Conservation (phyloP, 2,113 vertebrate species). For the Vulpes lagopus region DNA sequence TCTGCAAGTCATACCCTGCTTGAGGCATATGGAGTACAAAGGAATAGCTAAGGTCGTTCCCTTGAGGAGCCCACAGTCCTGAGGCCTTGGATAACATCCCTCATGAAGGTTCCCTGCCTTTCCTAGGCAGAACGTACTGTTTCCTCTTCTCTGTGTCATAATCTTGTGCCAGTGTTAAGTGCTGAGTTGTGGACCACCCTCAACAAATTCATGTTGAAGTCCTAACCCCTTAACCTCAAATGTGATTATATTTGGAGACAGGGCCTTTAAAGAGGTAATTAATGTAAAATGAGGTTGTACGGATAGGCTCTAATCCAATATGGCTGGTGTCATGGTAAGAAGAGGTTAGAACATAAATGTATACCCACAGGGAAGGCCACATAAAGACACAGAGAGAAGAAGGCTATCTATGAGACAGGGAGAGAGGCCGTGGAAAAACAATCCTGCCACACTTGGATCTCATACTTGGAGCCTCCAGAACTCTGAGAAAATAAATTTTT, state of each 20-base stretch:
- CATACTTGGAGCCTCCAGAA: neutral
- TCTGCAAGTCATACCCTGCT: neutral
- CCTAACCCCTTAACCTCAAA: neutral
- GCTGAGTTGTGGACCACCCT: neutral
- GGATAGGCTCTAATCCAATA: neutral
- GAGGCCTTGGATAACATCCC: neutral
- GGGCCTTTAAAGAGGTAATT: neutral
- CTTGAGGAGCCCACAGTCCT: neutral
- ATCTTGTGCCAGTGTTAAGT: neutral
- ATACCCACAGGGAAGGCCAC: neutral
- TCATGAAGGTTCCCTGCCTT: neutral
- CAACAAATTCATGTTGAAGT: neutral
- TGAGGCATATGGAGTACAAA: neutral
- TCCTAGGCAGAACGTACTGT: neutral
- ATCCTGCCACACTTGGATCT: neutral
- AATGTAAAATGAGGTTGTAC: neutral
- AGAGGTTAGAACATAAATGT: neutral
- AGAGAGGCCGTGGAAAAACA: neutral
- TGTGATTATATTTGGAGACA: neutral
- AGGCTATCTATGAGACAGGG: rapidly evolving
- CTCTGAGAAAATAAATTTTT: neutral
- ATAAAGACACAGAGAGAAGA: neutral
- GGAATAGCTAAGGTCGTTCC: neutral
- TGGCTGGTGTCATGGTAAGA: neutral
- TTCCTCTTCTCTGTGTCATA: neutral